Percentiles rank a stretch among this genome's conserved stretches.
These are phyloP conservation scores for Phoenoteleia sp. DNA, from an alignment of 2,888 invertebrate genomes.

Conservation along the genomic window DNA sequence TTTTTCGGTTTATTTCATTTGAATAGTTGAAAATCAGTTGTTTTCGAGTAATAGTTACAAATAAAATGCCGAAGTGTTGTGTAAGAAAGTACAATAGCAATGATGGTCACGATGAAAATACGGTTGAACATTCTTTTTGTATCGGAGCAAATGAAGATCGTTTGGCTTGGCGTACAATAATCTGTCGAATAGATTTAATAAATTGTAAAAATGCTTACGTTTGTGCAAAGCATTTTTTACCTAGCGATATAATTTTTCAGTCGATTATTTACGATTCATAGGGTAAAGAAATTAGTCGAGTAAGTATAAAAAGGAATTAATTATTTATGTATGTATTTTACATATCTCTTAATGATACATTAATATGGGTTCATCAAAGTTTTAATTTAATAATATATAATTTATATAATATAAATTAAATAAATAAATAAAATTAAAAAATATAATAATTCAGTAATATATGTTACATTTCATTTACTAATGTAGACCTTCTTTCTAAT, in stretches of 20 bases:
- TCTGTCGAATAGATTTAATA: not conserved
- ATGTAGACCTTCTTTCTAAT: too few relatives aligned
- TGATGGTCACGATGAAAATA: not conserved
- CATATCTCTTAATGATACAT: too few relatives aligned
- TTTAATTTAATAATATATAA: too few relatives aligned
- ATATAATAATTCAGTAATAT: too few relatives aligned
- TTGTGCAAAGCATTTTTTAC: not conserved
- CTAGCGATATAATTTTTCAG: not conserved
- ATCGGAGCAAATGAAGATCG: not conserved
- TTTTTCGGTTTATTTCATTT: too few relatives aligned
- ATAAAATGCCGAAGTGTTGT: not conserved
- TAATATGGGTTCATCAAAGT: too few relatives aligned
- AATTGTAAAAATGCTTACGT: conserved; percentile 4
- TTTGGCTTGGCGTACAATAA: not conserved
- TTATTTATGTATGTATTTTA: too few relatives aligned
- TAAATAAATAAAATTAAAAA: too few relatives aligned
- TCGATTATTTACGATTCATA: not conserved
- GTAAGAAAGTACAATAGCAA: not conserved
- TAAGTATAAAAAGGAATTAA: conserved; percentile 1
- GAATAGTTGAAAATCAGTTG: too few relatives aligned
- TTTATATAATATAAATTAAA: too few relatives aligned
- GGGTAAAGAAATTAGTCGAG: not conserved
- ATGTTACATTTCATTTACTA: too few relatives aligned
- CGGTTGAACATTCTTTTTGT: not conserved
- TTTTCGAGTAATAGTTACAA: too few relatives aligned